Evolutionary conservation across 2,888 invertebrate genomes (phyloP).

Genomic region (Helobdella robusta): DNA sequence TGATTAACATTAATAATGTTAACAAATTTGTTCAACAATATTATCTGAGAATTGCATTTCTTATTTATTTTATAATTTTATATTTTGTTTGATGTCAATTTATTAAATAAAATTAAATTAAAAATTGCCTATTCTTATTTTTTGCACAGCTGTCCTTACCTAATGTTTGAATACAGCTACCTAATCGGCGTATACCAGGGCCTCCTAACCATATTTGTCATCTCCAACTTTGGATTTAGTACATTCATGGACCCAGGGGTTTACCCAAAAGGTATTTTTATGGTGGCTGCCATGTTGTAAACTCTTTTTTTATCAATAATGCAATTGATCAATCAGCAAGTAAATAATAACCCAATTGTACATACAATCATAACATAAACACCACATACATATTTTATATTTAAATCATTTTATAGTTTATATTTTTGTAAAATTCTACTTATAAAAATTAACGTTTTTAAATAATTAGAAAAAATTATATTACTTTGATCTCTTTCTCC

Average conservation of each 20-base stretch:
- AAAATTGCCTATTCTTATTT: neutral
- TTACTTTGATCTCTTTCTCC: neutral
- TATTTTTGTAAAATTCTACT: too few relatives aligned
- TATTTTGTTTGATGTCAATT: too few relatives aligned
- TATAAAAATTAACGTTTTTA: conserved; percentile 53
- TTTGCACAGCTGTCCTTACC: conserved; percentile 40
- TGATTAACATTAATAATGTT: neutral
- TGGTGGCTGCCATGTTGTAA: too few relatives aligned
- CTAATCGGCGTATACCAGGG: conserved; percentile 67
- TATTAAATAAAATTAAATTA: conserved; percentile 3
- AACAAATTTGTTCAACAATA: too few relatives aligned
- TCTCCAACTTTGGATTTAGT: conserved; percentile 95
- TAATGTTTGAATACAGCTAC: conserved; percentile 37
- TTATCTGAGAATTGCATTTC: too few relatives aligned
- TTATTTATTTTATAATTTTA: too few relatives aligned
- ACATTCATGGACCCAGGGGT: conserved; percentile 99
- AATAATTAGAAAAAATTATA: too few relatives aligned
- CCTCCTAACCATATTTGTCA: conserved; percentile 87
- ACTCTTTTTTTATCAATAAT: too few relatives aligned
- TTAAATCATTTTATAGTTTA: too few relatives aligned
- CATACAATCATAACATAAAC: too few relatives aligned
- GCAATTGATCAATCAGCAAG: too few relatives aligned
- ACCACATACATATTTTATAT: conserved; percentile 2
- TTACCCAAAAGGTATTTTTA: conserved; percentile 82
- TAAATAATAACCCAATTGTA: too few relatives aligned